Evolutionary conservation across 2,113 vertebrate species (phyloP), one percentile per base, ranked within the genome.

Genomic region (Hypocryptadius cinnamomeus): DNA sequence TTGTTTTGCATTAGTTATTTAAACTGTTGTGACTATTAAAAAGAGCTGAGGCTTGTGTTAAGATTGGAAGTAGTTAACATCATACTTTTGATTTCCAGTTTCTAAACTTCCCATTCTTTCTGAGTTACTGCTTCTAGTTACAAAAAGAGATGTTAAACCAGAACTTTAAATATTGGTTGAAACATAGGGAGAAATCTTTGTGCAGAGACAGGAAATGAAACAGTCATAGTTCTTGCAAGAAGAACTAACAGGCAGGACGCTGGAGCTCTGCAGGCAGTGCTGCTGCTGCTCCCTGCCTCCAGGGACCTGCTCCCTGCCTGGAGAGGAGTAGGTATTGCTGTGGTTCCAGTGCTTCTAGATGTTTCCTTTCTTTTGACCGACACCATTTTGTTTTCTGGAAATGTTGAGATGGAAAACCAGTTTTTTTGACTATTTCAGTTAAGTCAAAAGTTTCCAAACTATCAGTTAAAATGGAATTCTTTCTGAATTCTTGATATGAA

Each of bases 301-400:
- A 53, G 2, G 13, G 33, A 15, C 30, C 27, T 0, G 0, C 53
- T n/a, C 40, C 27, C 23, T 39, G n/a, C n/a, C 13, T 5, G 48
- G 39, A 40, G 54, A 39, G 33, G 10, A 45, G 25, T 3, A 20
- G 44, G 18, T 20, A 25, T 31, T 18, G 1, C 24, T 44, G 69
- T 14, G 37, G 5, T 39, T n/a, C 37, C 40, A 14, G 6, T 40
- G 54, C 65, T 65, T 42, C 59, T 15, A 5, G 21, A 4, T 45
- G 13, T 28, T 82, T 44, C 71, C 56, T 73, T 68, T 50, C 35
- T 45, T 65, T 60, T 51, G 13, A 39, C 13, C 27, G 42, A 6
- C 10, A 19, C 39, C 15, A 7, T 77, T 72, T 60, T n/a, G 39
- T 35, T 47, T 44, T 27, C 22, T 92, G 59, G 48, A 79, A 72